These are phyloP conservation scores for Lepidurus arcticus DNA, from an alignment of 1,140 invertebrate genomes.

Conservation along the genomic window DNA sequence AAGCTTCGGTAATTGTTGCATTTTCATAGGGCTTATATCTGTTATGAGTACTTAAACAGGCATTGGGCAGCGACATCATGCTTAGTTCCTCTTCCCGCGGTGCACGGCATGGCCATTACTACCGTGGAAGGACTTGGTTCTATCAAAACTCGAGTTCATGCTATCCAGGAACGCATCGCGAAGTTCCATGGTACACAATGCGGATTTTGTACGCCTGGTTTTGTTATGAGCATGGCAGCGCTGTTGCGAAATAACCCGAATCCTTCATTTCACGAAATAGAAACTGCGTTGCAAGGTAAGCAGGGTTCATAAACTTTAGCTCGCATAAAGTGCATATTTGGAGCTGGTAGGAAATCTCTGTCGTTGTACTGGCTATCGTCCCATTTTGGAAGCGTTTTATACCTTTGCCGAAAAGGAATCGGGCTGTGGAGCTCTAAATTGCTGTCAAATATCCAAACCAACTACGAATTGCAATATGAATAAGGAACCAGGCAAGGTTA, in stretches of 20 bases:
- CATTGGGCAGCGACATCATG: conserved; percentile 86
- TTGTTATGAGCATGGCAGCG: conserved; percentile 92
- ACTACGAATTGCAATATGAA: background rate
- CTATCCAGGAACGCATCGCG: conserved; percentile 78
- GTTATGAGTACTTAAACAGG: conserved; percentile 47
- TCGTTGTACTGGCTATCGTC: conserved; percentile 82
- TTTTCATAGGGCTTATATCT: background rate
- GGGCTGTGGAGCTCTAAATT: conserved; percentile 39
- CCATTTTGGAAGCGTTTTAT: conserved; percentile 81
- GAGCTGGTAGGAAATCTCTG: conserved; percentile 69
- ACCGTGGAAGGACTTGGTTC: conserved; percentile 70
- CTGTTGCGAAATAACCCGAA: conserved; percentile 60
- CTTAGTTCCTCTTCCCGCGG: conserved; percentile 70
- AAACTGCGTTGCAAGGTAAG: conserved; percentile 71
- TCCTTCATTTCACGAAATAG: conserved; percentile 62
- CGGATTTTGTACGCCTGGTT: conserved; percentile 85
- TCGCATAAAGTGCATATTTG: background rate
- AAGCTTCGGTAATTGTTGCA: conserved; percentile 51
- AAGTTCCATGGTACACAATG: conserved; percentile 85
- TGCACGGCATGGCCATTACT: conserved; percentile 78
- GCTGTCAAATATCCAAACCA: conserved; percentile 47
- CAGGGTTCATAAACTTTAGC: background rate
- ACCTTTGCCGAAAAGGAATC: conserved; percentile 66
- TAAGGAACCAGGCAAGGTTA: background rate
- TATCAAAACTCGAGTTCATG: conserved; percentile 60